phyloP scores from a whole-genome alignment of 2,888 invertebrate genomes.

The Stenichneumon culpator region DNA sequence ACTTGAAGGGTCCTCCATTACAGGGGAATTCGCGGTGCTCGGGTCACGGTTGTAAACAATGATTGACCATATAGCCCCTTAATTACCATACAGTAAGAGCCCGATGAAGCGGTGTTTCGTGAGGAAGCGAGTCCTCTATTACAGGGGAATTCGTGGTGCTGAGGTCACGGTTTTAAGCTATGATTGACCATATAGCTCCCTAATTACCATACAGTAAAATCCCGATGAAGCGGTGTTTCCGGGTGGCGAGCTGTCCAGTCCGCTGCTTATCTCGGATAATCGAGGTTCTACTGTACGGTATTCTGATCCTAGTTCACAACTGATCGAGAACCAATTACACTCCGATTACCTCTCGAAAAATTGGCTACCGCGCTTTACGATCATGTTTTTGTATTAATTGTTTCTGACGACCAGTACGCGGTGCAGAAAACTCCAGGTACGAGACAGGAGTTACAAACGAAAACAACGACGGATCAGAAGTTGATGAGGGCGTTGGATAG shows the following conservation, averaged over 20 bases:
- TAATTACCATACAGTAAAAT: too few relatives aligned
- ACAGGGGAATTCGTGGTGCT: neutral
- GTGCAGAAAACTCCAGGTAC: neutral
- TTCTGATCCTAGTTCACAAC: neutral
- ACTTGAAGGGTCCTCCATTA: constrained; percentile 10
- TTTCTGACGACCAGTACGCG: neutral
- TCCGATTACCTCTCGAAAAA: neutral
- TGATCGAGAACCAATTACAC: neutral
- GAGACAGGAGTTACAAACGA: neutral
- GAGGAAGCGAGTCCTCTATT: too few relatives aligned
- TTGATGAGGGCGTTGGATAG: neutral
- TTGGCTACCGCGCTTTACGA: neutral
- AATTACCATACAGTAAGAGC: too few relatives aligned
- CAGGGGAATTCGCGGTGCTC: neutral
- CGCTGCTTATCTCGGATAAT: neutral
- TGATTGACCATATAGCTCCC: too few relatives aligned
- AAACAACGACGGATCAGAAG: neutral
- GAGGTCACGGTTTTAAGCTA: too few relatives aligned
- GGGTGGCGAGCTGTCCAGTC: too few relatives aligned
- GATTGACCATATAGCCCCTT: too few relatives aligned
- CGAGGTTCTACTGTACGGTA: neutral
- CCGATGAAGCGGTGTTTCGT: too few relatives aligned
- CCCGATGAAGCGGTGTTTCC: too few relatives aligned
- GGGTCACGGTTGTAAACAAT: too few relatives aligned
- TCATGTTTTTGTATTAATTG: neutral